phyloP scores from a whole-genome alignment of 1,140 invertebrate genomes.

The Drosophila carrolli region DNA sequence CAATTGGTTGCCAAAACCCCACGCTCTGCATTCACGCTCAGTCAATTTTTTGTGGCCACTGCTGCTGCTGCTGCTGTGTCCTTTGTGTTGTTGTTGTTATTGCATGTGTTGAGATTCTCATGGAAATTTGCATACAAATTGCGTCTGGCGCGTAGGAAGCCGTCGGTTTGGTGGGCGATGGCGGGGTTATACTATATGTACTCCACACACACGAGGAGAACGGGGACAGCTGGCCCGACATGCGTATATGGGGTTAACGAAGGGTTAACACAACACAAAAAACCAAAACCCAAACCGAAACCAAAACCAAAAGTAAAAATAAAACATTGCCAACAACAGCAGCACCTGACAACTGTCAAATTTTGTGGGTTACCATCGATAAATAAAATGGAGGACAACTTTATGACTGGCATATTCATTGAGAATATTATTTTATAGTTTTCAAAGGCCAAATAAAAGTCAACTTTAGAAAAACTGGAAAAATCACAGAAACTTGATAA shows the following conservation, averaged over 20 bases:
- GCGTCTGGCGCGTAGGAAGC: conserved; percentile 75
- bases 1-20: conserved; percentile 41
- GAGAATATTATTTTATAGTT: conserved; percentile 8
- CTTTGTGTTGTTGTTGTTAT: conserved; percentile 42
- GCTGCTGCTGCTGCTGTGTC: conserved; percentile 18
- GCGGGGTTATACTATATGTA: background rate
- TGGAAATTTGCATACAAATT: conserved; percentile 84
- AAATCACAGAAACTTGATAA: too few relatives aligned
- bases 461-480: too few relatives aligned
- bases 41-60: conserved; percentile 51
- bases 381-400: conserved; percentile 21
- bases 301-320: conserved; percentile 3
- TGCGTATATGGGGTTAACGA: conserved; percentile 53
- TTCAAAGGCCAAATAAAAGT: background rate
- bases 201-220: background rate
- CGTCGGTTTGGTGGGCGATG: conserved; percentile 10
- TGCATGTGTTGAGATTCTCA: conserved; percentile 83
- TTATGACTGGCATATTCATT: background rate
- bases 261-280: conserved; percentile 48
- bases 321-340: conserved; percentile 20
- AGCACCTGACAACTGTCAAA: conserved; percentile 52
- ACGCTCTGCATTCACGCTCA: conserved; percentile 26
- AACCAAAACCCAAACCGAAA: conserved; percentile 7
- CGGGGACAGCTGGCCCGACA: conserved; percentile 38
- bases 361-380: conserved; percentile 35